These are phyloP conservation scores for Oryzias javanicus DNA, from an alignment of 2,113 vertebrate genomes.

Conservation along the genomic window DNA sequence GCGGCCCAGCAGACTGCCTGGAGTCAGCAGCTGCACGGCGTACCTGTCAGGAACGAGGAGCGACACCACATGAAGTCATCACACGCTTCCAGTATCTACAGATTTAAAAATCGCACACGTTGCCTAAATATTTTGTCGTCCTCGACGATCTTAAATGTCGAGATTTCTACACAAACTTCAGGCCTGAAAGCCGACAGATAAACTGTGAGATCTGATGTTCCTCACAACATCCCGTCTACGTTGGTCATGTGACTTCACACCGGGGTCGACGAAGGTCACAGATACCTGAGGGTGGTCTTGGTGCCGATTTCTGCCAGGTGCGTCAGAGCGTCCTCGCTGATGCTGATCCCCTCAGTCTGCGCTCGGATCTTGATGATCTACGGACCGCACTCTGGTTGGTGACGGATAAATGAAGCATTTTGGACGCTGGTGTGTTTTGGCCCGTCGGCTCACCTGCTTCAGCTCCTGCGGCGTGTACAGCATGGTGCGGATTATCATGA, in stretches of 20 bases:
- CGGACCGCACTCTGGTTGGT: conserved; percentile 12
- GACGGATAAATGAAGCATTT: not conserved
- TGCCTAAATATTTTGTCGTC: not conserved
- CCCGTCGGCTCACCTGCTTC: conserved; percentile 84
- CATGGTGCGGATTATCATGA: conserved; percentile 98
- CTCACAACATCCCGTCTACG: too few species aligned
- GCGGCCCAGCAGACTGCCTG: conserved; percentile 89
- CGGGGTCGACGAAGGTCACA: not conserved
- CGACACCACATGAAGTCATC: too few species aligned
- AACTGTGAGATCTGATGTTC: too few species aligned
- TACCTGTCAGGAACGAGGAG: conserved; percentile 78
- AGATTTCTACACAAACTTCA: not conserved
- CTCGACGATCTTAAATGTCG: not conserved
- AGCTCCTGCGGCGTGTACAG: conserved; percentile 95
- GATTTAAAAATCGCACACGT: not conserved
- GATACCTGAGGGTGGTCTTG: conserved; percentile 94
- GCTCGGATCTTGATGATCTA: conserved; percentile 98
- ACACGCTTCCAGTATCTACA: not conserved
- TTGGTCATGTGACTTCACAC: not conserved
- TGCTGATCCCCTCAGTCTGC: conserved; percentile 92
- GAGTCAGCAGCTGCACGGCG: conserved; percentile 91
- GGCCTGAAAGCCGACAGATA: not conserved
- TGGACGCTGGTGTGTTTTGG: not conserved
- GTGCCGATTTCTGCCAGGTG: conserved; percentile 94
- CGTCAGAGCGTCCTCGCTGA: conserved; percentile 90